A percentile compares a stretch with the other conserved stretches of the same genome.
These are phyloP conservation scores for Drosophila ambigua DNA, from an alignment of 1,140 invertebrate species.

Conservation along the genomic window DNA sequence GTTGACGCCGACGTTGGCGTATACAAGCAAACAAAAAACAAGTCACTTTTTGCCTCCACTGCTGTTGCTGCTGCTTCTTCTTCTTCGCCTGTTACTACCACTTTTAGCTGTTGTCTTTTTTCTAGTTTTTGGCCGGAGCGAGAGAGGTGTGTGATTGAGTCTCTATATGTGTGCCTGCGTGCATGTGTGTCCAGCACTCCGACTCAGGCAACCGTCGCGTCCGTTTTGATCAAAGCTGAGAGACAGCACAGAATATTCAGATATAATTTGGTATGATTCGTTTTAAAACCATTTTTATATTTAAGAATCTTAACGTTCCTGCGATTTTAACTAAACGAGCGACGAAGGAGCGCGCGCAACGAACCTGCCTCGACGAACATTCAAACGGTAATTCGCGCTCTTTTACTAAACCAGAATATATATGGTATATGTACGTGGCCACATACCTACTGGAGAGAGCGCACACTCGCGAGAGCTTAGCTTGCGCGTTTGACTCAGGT, in stretches of 20 bases:
- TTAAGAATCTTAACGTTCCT: too few relatives aligned
- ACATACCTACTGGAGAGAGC: slow-evolving; percentile 56
- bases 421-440: neutral
- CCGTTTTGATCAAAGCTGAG: slow-evolving; percentile 61
- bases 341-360: too few relatives aligned
- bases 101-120: slow-evolving; percentile 72
- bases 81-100: slow-evolving; percentile 57
- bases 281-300: too few relatives aligned
- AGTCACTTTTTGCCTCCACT: slow-evolving; percentile 53
- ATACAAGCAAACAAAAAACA: slow-evolving; percentile 67
- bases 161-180: slow-evolving; percentile 14
- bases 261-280: too few relatives aligned
- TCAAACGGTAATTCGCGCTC: too few relatives aligned
- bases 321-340: too few relatives aligned
- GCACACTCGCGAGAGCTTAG: slow-evolving; percentile 17
- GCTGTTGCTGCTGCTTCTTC: slow-evolving; percentile 44
- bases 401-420: neutral
- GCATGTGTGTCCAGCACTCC: slow-evolving; percentile 8
- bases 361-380: too few relatives aligned
- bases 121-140: slow-evolving; percentile 65
- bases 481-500: slow-evolving; percentile 39
- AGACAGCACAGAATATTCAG: slow-evolving; percentile 9
- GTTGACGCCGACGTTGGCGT: slow-evolving; percentile 43
- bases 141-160: slow-evolving; percentile 20
- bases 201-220: slow-evolving; percentile 47